Base-by-base conservation (phyloP, 2,797 vertebrate genomes). In the Alcedo quadribrachys region DNA sequence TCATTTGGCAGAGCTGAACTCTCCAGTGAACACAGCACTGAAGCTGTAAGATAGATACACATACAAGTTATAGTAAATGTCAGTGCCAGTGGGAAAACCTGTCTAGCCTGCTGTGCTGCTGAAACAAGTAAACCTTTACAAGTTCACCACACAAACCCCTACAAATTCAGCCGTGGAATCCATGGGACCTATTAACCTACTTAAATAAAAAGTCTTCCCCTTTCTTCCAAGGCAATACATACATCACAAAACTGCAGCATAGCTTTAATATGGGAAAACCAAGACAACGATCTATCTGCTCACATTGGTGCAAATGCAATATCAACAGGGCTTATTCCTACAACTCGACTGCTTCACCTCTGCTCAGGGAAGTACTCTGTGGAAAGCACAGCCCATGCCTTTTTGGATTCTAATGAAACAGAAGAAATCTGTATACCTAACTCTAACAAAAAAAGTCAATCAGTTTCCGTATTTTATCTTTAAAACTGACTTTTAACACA, bases 21-120 rank as follows among this genome's bases (percentile, higher is more conserved):
- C 92, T 76, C 91, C 54, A 66, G 65, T 70, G 82, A 81, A 83
- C 60, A 60, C 71, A 83, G 28, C 88, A 79, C 86, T 82, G 6
- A 40, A 67, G 61, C 1, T 92, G 67, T 78, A 88, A 71, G 82
- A 81, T 54, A 91, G 87, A 94, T 75, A 87, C 81, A 70, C 60
- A 80, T n/a, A 75, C 35, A 24, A 54, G 79, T 93, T 93, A 78
- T 6, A 77, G 90, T 88, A 97, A 97, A 97, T 95, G 92, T 96
- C 92, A 97, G 89, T 20, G 75, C 95, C 90, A 16, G 20, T 55
- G 94, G 96, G 96, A 95, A 78, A 87, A 74, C 68, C 93, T 87
- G 33, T 53, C 95, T 76, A 58, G 92, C 89, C 93, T 90, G 70
- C 87, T 93, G 42, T 28, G 61, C 92, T 88, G 84, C 90, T 89